Evolutionary conservation across 2,888 invertebrate genomes (phyloP).

Genomic region (Perdita meconis): DNA sequence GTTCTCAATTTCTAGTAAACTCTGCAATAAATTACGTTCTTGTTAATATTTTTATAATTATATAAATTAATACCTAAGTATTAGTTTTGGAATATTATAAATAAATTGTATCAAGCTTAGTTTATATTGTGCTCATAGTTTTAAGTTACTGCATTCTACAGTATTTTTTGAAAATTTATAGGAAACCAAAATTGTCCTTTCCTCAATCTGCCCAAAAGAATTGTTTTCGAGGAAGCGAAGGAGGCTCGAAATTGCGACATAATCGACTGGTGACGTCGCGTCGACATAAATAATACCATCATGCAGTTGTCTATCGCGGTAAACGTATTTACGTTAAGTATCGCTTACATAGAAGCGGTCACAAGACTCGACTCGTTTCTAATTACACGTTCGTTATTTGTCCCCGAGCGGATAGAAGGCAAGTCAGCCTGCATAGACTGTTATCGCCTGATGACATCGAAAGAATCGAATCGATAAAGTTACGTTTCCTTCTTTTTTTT

Average conservation of each 20-base stretch:
- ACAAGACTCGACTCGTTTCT: slow-evolving; percentile 36
- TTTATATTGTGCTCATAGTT: too few species aligned
- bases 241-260: not conserved
- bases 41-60: too few species aligned
- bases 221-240: not conserved
- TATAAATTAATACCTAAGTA: too few species aligned
- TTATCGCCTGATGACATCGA: slow-evolving; percentile 40
- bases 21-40: too few species aligned
- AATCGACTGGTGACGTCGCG: slow-evolving; percentile 17
- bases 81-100: too few species aligned
- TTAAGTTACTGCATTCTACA: not conserved
- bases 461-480: slow-evolving; percentile 37
- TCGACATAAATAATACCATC: slow-evolving; percentile 31
- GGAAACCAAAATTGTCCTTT: not conserved
- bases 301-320: slow-evolving; percentile 17
- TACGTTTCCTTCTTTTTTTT: slow-evolving; percentile 11
- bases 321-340: slow-evolving; percentile 2
- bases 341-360: slow-evolving; percentile 16
- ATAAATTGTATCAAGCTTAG: too few species aligned
- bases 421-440: not conserved
- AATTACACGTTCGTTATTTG: slow-evolving; percentile 42
- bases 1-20: too few species aligned
- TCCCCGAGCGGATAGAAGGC: slow-evolving; percentile 3
- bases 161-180: not conserved
- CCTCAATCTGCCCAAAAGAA: not conserved